Percentiles rank a stretch among this genome's conserved stretches.
Conservation (phyloP, 2,113 vertebrate genomes). For the Clupea harengus region DNA sequence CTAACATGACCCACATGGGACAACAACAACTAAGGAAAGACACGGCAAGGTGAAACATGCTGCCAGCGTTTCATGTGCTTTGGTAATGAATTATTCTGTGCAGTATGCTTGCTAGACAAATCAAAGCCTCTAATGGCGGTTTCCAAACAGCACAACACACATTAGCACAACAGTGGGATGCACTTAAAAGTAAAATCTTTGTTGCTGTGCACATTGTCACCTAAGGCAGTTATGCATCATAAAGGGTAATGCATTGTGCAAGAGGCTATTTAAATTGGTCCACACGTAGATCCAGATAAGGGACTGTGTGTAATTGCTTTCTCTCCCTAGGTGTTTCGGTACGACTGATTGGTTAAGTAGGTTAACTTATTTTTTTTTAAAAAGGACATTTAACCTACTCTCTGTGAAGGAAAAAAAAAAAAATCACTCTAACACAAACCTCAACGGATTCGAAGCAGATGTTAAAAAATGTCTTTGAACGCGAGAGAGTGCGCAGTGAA, state of each 20-base stretch:
- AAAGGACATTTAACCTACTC: not conserved
- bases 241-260: constrained; percentile 10
- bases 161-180: not conserved
- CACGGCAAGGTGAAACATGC: not conserved
- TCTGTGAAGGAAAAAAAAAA: not conserved
- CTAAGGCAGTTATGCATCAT: not conserved
- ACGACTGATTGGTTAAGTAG: constrained; percentile 12
- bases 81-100: not conserved
- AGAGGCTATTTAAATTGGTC: constrained; percentile 5
- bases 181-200: constrained; percentile 1
- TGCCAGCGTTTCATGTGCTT: not conserved
- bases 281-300: constrained; percentile 15
- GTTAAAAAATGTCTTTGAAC: constrained; percentile 16
- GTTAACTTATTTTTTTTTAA: not conserved
- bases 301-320: constrained; percentile 2
- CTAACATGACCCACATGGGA: not conserved
- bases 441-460: not conserved
- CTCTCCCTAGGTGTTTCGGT: not conserved
- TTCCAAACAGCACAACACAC: not conserved
- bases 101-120: not conserved
- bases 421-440: not conserved
- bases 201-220: constrained; percentile 22
- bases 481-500: constrained; percentile 1
- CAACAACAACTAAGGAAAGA: not conserved
- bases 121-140: not conserved